Evolutionary conservation across 2,113 vertebrate species (phyloP), one percentile per base, ranked within the genome.

Genomic region (rabbit (Oryctolagus cuniculus)): DNA sequence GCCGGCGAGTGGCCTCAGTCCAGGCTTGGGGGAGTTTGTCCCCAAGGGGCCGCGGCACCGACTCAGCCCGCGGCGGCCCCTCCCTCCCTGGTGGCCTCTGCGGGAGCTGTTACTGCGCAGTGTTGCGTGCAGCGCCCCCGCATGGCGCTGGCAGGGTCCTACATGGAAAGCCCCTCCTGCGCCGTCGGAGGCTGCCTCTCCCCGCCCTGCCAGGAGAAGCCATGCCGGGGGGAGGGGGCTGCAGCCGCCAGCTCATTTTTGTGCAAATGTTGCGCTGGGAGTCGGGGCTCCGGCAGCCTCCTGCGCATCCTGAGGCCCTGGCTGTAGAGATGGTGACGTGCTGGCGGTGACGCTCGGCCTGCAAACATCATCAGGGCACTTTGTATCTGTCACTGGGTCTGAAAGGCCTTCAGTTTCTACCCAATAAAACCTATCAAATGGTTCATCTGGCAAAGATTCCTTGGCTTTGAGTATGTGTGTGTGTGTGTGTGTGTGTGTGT

Each of bases 321-420:
- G 72, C 53, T 94, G 93, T 92, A 91, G 92, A 93, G 92, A 93
- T 96, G 97, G 88, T 53, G 96, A 96, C 98, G 95, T 96, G 94
- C 74, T 74, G 81, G 69, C 96, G 92, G 97, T 98, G 97, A 86
- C 98, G 96, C 96, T 97, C 97, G 94, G 97, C 93, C 92, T 97
- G 93, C 94, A 96, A 88, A 91, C 95, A 94, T 93, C 96, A 98
- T 98, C 98, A 98, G 98, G 98, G 97, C 94, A 89, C 90, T 97
- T 97, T 95, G 88, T 97, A 89, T 97, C 95, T 97, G 97, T 98
- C 97, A 96, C 95, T 97, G 96, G 98, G 96, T 97, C 97, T 97
- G 96, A 95, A 97, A 98, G 95, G 91, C 75, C 36, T 89, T 96
- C 96, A 67, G 91, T 96, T 96, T 97, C 77, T 96, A 64, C 69